phyloP scores from a whole-genome alignment of 2,113 vertebrate genomes.

The Limnothrissa miodon region DNA sequence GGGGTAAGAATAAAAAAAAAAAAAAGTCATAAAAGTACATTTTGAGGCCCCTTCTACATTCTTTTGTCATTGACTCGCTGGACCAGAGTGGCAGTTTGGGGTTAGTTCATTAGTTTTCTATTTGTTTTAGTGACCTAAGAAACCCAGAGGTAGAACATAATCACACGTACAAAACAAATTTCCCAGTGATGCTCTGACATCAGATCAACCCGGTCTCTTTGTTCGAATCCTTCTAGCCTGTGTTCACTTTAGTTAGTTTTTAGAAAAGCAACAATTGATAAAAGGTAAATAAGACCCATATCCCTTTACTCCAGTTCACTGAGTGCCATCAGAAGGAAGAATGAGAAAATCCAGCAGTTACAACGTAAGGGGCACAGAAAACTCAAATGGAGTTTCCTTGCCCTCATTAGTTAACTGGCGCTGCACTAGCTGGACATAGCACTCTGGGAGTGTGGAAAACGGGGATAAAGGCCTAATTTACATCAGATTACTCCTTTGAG shows the following conservation, averaged over 20 bases:
- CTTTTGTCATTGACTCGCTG: background rate
- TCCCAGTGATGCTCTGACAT: background rate
- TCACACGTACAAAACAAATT: background rate
- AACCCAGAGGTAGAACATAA: constrained; percentile 13
- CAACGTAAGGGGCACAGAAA: too few species aligned
- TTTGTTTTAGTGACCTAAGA: background rate
- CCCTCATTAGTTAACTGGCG: too few species aligned
- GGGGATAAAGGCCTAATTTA: too few species aligned
- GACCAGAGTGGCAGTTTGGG: background rate
- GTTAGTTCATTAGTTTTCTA: background rate
- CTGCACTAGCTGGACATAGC: too few species aligned
- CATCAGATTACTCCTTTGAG: too few species aligned
- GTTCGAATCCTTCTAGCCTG: background rate
- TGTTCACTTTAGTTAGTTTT: background rate
- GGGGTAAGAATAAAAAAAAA: background rate
- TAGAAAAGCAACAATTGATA: background rate
- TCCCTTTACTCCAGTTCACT: too few species aligned
- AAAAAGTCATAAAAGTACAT: background rate
- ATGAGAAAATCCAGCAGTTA: too few species aligned
- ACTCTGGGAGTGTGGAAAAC: too few species aligned
- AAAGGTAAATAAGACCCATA: too few species aligned
- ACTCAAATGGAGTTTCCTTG: too few species aligned
- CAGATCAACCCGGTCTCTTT: background rate
- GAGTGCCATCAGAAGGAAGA: too few species aligned
- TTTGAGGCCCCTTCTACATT: background rate